A percentile compares a stretch with the other conserved stretches of the same genome.
These are phyloP conservation scores for Lissonota sp. DNA, from an alignment of 2,888 invertebrate species.

Conservation along the genomic window DNA sequence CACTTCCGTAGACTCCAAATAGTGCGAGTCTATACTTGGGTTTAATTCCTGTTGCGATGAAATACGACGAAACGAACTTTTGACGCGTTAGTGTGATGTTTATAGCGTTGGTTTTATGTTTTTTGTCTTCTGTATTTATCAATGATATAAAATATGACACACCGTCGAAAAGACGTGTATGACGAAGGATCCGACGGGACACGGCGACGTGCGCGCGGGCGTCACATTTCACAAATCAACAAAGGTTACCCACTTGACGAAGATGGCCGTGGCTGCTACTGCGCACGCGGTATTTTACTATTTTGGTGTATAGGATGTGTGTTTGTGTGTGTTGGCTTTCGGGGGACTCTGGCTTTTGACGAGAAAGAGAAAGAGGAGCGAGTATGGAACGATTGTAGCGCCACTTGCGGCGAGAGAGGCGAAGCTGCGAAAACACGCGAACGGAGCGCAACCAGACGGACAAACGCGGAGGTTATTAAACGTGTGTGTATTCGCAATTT, in stretches of 20 bases:
- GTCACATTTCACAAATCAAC: conserved; percentile 84
- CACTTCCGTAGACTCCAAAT: conserved; percentile 22
- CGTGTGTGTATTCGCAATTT: too few species aligned
- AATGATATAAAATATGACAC: conserved; percentile 17
- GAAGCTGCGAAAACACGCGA: conserved; percentile 47
- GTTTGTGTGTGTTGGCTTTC: conserved; percentile 19
- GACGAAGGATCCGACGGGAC: conserved; percentile 35
- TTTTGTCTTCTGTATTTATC: conserved; percentile 3
- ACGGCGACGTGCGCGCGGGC: conserved; percentile 71
- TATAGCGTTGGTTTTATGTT: too few species aligned
- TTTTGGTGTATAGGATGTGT: conserved; percentile 66
- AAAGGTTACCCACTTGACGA: conserved; percentile 84
- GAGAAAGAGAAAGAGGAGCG: conserved; percentile 29
- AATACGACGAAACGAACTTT: conserved; percentile 40
- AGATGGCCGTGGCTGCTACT: conserved; percentile 81
- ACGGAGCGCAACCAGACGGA: not conserved
- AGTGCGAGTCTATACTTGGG: not conserved
- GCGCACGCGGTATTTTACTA: conserved; percentile 70
- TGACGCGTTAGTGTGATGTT: not conserved
- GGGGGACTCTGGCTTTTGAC: conserved; percentile 16
- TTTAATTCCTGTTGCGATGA: conserved; percentile 38
- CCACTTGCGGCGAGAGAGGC: conserved; percentile 10
- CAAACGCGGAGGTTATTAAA: too few species aligned
- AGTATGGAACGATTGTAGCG: conserved; percentile 22
- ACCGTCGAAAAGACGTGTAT: conserved; percentile 37